phyloP scores from a whole-genome alignment of 2,797 vertebrate genomes.

The Thalassophryne amazonica region DNA sequence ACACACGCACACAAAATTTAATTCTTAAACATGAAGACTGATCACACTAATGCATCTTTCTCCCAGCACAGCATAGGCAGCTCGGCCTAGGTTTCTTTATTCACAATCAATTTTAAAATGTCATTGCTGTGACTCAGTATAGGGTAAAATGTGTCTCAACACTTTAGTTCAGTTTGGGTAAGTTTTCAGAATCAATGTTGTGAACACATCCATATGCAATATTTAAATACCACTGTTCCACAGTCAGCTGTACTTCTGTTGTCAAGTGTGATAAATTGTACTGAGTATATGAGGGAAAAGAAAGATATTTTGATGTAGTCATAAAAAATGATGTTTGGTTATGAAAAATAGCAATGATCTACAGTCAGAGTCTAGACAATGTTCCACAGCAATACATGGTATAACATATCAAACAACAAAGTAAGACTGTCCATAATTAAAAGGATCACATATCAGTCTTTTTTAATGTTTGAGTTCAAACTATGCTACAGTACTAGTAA shows the following conservation, averaged over 20 bases:
- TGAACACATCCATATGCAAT: conserved; percentile 27
- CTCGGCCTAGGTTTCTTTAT: conserved; percentile 26
- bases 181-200: no score
- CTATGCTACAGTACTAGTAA: no score
- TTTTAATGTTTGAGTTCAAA: no score
- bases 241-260: conserved; percentile 22
- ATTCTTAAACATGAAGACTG: conserved; percentile 31
- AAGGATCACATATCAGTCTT: no score
- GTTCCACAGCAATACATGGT: conserved; percentile 36
- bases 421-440: no score
- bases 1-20: background rate
- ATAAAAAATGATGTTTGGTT: conserved; percentile 49
- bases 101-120: conserved; percentile 40
- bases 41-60: conserved; percentile 32
- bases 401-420: no score
- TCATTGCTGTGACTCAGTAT: conserved; percentile 10
- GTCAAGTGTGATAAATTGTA: conserved; percentile 44
- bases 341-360: conserved; percentile 69
- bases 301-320: conserved; percentile 42
- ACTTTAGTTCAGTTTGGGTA: no score
- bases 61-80: conserved; percentile 14
- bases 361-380: conserved; percentile 46
- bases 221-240: conserved; percentile 9
- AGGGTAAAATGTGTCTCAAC: no score
- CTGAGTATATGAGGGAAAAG: conserved; percentile 16